phyloP scores from a whole-genome alignment of 2,888 invertebrate genomes.

The Cheilosia vernalis region DNA sequence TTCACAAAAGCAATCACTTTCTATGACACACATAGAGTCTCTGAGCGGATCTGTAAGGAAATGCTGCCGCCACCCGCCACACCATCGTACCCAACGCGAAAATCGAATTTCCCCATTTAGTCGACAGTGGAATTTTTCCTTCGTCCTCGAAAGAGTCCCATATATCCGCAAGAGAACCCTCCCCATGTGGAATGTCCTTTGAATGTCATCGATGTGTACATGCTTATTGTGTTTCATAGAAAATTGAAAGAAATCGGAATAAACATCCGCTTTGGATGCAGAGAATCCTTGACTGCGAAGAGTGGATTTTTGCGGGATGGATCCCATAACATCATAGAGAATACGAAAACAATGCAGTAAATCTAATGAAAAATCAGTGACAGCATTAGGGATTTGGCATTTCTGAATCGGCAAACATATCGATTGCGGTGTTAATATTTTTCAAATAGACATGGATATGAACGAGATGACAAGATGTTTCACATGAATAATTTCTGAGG shows the following conservation, averaged over 20 bases:
- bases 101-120: slow-evolving; percentile 21
- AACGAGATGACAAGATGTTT: background rate
- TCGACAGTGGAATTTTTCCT: background rate
- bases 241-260: slow-evolving; percentile 17
- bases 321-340: background rate
- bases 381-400: slow-evolving; percentile 4
- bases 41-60: background rate
- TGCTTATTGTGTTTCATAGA: slow-evolving; percentile 14
- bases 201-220: slow-evolving; percentile 27
- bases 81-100: background rate
- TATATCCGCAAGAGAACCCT: slow-evolving; percentile 1
- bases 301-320: background rate
- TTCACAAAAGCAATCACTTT: slow-evolving; percentile 4
- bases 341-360: slow-evolving; percentile 13
- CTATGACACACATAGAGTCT: background rate
- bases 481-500: too few species aligned
- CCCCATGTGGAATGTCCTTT: slow-evolving; percentile 29
- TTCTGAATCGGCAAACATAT: background rate
- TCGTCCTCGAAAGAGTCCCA: slow-evolving; percentile 1
- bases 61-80: background rate
- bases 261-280: slow-evolving; percentile 20
- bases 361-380: slow-evolving; percentile 21
- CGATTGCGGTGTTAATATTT: background rate
- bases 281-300: slow-evolving; percentile 22
- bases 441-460: background rate